These are phyloP conservation scores for Protonibea diacanthus DNA, from an alignment of 2,797 vertebrate species.

Conservation along the genomic window DNA sequence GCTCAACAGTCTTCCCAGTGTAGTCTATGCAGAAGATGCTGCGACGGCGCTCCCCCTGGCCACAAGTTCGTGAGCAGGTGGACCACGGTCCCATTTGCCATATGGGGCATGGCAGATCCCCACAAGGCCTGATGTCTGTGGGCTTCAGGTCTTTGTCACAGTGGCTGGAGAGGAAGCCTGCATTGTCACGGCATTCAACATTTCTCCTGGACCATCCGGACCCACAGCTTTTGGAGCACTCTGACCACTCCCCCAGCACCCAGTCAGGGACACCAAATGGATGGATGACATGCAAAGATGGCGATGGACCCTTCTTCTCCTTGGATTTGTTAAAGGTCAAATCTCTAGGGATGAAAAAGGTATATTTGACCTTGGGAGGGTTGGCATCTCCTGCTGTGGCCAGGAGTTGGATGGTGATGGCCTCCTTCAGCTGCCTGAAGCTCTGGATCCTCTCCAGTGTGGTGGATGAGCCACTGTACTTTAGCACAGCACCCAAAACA, in stretches of 20 bases:
- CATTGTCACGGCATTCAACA: slow-evolving; percentile 89
- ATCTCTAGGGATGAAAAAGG: slow-evolving; percentile 93
- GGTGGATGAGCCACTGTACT: slow-evolving; percentile 96
- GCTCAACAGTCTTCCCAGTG: slow-evolving; percentile 81
- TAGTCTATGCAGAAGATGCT: slow-evolving; percentile 88
- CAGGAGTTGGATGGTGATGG: slow-evolving; percentile 91
- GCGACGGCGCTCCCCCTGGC: slow-evolving; percentile 85
- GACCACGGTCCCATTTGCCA: slow-evolving; percentile 92
- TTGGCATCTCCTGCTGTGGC: slow-evolving; percentile 87
- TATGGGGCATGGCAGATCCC: slow-evolving; percentile 90
- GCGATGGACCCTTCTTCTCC: slow-evolving; percentile 79
- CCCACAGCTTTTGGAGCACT: slow-evolving; percentile 94
- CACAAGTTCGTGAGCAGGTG: slow-evolving; percentile 89
- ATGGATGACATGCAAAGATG: slow-evolving; percentile 86
- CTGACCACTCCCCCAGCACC: slow-evolving; percentile 94
- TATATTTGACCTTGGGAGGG: slow-evolving; percentile 94
- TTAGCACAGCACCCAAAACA: slow-evolving; percentile 91
- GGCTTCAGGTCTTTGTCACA: slow-evolving; percentile 91
- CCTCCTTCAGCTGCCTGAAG: slow-evolving; percentile 90
- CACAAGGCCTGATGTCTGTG: slow-evolving; percentile 90
- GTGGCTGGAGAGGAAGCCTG: slow-evolving; percentile 84
- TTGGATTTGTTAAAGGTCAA: slow-evolving; percentile 85
- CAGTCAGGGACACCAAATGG: slow-evolving; percentile 89
- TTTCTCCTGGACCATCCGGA: slow-evolving; percentile 93
- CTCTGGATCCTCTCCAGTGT: slow-evolving; percentile 96